Base-by-base conservation (phyloP, 2,888 invertebrate species). In the Automeris io region DNA sequence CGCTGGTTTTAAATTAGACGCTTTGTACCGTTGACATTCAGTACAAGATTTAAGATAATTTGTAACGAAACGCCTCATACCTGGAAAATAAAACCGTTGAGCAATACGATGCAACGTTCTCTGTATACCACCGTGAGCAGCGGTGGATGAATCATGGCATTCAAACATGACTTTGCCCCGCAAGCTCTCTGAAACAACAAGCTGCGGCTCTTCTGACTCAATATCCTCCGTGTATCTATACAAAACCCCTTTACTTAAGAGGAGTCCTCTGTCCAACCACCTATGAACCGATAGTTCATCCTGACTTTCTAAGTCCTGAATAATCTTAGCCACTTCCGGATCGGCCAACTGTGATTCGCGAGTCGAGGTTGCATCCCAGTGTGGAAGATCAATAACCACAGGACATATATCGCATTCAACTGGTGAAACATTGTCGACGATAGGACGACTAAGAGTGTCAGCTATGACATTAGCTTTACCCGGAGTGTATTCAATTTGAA, bases 401-500 rank as follows among this genome's bases (percentile, higher is more conserved):
- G 22, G 22, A 22, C 22, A 22, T n/a, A 33, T n/a, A 7, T 6
- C 32, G 13, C 38, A 41, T 19, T 21, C 12, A n/a, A n/a, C n/a
- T n/a, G 11, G 6, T 2, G 9, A 4, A 1, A 4, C n/a, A 2
- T 39, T 36, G 5, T 39, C 31, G 25, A 40, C 41, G 6, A n/a
- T 5, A 0, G 50, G 48, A 0, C 51, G 41, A 32, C 46, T 47
- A 0, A 50, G 39, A 5, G 23, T 40, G 13, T 54, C 56, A 1
- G 54, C 54, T 1, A 54, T 5, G 0, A 54, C 45, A 23, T 56
- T 56, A 0, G 39, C 42, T 19, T 50, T 61, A 1, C 80, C 79
- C 0, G 67, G 70, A 2, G 61, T 54, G 39, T 82, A 76, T 5
- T 56, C 45, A 3, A 79, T 57, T 0, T 56, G 46, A 3, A 79